Percentiles rank a stretch among this genome's conserved stretches.
phyloP scores from a whole-genome alignment of 1,140 invertebrate genomes.

The Drosophila parvula region DNA sequence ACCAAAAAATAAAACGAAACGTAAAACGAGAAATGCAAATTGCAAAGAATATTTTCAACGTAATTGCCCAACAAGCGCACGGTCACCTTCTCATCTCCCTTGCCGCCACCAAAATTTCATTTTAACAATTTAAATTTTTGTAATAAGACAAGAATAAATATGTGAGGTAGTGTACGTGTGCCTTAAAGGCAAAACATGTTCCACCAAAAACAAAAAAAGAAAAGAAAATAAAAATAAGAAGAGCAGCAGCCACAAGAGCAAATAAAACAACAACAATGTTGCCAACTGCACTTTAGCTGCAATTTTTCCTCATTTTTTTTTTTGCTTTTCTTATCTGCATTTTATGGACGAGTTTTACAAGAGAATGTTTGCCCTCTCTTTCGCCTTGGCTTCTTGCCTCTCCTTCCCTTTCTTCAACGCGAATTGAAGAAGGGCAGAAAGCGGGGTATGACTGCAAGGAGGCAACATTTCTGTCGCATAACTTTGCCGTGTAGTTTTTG shows the following conservation, averaged over 20 bases:
- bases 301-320: slow-evolving; percentile 31
- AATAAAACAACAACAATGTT: slow-evolving; percentile 33
- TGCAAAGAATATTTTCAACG: slow-evolving; percentile 61
- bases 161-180: slow-evolving; percentile 6
- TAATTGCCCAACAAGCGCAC: slow-evolving; percentile 59
- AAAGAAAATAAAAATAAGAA: neutral
- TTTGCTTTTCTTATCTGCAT: slow-evolving; percentile 43
- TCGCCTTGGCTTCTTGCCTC: neutral
- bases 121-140: slow-evolving; percentile 50
- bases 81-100: slow-evolving; percentile 5
- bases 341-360: slow-evolving; percentile 68
- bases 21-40: slow-evolving; percentile 11
- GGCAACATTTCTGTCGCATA: slow-evolving; percentile 66
- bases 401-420: slow-evolving; percentile 11
- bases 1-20: slow-evolving; percentile 29
- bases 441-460: neutral
- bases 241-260: slow-evolving; percentile 16
- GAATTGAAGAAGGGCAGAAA: slow-evolving; percentile 7
- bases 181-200: slow-evolving; percentile 27
- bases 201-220: slow-evolving; percentile 6
- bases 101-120: slow-evolving; percentile 15
- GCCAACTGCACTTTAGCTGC: slow-evolving; percentile 47
- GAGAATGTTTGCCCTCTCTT: slow-evolving; percentile 44
- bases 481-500: slow-evolving; percentile 53
- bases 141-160: slow-evolving; percentile 43